Base-by-base conservation (phyloP, 1,140 invertebrate species). In the Samia ricini region DNA sequence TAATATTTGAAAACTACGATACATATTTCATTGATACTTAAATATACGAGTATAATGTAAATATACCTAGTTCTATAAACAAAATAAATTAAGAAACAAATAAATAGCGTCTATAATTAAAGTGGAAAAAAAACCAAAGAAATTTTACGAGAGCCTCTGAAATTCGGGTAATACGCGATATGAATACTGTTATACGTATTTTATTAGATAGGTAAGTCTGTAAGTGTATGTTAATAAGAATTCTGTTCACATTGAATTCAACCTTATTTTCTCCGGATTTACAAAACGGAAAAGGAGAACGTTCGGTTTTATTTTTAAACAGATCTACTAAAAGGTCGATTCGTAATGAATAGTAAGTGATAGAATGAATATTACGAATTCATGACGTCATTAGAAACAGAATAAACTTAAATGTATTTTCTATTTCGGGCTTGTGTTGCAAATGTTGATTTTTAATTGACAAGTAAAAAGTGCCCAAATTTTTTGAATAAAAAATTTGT, bases 201-300 rank as follows among this genome's bases (percentile, higher is more conserved):
- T 42, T 42, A 4, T n/a, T n/a, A n/a, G n/a, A n/a, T 42, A 42
- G 33, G 26, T 26, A 26, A 4, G 33, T 42, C 33, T 42, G 1
- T n/a, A n/a, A n/a, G n/a, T n/a, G n/a, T n/a, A n/a, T n/a, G 21
- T 12, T 21, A 6, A 23, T 55, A 21, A 55, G 18, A 55, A 55
- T 55, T 55, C 52, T 12, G 21, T 24, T 15, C 2, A 18, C 52
- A 24, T 10, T 22, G 10, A 24, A 15, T 24, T 55, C 24, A 22
- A 55, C 52, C 52, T 23, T 55, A n/a, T 55, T 55, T 55, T 55
- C 22, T 23, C 52, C 52, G 52, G 52, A 55, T 55, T 55, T 55
- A 23, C 12, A 23, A 6, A 54, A 22, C 4, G 33, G 33, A 42
- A 42, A 15, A 10, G 33, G 33, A 42, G 7, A 42, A 42, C 4